These are phyloP conservation scores for Fragum whitleyi DNA, from an alignment of 2,888 invertebrate species.

Conservation along the genomic window DNA sequence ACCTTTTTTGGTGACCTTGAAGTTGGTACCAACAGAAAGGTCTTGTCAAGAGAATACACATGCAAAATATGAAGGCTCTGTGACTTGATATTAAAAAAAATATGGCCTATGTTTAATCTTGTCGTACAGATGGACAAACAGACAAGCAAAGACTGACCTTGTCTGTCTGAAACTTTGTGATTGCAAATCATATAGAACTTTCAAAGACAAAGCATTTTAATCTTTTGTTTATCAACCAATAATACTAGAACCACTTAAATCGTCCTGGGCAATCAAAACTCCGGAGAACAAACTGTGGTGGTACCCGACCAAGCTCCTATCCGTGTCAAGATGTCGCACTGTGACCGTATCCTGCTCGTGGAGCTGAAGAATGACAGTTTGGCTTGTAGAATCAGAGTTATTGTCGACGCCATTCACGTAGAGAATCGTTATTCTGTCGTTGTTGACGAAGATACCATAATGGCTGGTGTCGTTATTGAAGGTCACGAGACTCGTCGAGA, in stretches of 20 bases:
- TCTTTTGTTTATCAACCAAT: slow-evolving; percentile 6
- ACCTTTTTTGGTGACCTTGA: too few relatives aligned
- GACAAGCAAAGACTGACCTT: too few relatives aligned
- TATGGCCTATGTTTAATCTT: too few relatives aligned
- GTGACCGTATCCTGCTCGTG: slow-evolving; percentile 18
- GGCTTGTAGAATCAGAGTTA: slow-evolving; percentile 3
- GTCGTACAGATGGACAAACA: too few relatives aligned
- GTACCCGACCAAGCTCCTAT: slow-evolving; percentile 8
- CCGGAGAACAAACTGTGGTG: slow-evolving; percentile 27
- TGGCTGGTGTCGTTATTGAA: slow-evolving; percentile 16
- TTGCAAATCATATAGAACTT: too few relatives aligned
- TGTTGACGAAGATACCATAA: slow-evolving; percentile 20
- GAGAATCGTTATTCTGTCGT: slow-evolving; percentile 10
- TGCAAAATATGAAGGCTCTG: too few relatives aligned
- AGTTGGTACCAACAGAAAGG: too few relatives aligned
- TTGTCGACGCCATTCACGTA: slow-evolving; percentile 20
- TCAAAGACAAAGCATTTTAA: too few relatives aligned
- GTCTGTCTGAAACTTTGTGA: too few relatives aligned
- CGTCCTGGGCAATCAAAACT: slow-evolving; percentile 5
- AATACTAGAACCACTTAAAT: neutral
- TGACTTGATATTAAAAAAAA: too few relatives aligned
- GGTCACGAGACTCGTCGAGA: slow-evolving; percentile 25
- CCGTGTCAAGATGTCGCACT: slow-evolving; percentile 14
- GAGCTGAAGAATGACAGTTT: slow-evolving; percentile 14
- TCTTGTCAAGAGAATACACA: too few relatives aligned